Conservation (phyloP, 2,113 vertebrate species). For the Cinclus mexicanus region DNA sequence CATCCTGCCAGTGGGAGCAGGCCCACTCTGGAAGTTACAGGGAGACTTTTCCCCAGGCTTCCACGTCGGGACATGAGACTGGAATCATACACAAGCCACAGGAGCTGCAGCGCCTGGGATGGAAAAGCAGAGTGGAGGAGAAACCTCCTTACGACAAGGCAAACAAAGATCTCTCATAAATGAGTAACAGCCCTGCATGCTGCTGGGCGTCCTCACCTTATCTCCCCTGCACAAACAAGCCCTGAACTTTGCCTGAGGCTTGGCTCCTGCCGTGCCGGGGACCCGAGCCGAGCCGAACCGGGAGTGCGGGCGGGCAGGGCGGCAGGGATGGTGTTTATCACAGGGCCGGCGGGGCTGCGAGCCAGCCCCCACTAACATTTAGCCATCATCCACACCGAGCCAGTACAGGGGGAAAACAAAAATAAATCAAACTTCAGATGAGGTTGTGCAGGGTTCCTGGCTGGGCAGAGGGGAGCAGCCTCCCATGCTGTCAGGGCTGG, state of each 20-base stretch:
- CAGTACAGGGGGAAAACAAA: background rate
- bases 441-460: background rate
- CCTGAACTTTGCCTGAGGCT: constrained; percentile 52
- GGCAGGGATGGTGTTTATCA: background rate
- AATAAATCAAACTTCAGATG: background rate
- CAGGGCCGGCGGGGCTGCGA: background rate
- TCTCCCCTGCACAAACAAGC: constrained; percentile 20
- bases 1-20: fast-evolving
- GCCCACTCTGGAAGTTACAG: background rate
- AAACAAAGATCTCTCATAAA: background rate
- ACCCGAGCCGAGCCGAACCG: background rate
- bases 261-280: fast-evolving
- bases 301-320: background rate
- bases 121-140: background rate
- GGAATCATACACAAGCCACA: fast-evolving
- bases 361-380: background rate
- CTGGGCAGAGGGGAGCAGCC: background rate
- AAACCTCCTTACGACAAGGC: background rate
- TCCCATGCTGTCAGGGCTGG: background rate
- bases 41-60: background rate
- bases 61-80: fast-evolving
- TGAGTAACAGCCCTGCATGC: background rate
- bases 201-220: background rate
- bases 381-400: background rate
- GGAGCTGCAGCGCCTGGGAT: background rate